Evolutionary conservation across 2,797 vertebrate species (phyloP), one percentile per base, ranked within the genome.

Genomic region (Apodemus agrarius): DNA sequence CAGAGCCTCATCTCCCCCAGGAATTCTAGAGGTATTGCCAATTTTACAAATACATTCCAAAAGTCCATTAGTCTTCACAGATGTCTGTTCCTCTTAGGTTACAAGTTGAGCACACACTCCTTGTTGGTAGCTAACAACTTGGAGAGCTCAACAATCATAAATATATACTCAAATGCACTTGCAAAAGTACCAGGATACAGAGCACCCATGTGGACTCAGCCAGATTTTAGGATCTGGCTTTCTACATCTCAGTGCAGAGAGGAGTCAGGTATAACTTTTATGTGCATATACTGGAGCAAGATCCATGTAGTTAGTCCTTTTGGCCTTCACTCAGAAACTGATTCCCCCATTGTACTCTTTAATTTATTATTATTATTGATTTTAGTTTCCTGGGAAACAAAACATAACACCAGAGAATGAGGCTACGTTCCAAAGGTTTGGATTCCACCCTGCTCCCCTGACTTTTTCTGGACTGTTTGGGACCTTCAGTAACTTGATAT

Each of bases 331-430:
- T 93, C 67, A 46, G 78, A 96, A 97, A 54, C 37, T 21, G 57
- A 57, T 65, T 92, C 67, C 31, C n/a, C 54, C 22, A 22, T 4
- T 80, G 52, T 24, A 59, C 37, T 2, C 49, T 61, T 88, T 89
- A 84, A 49, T 69, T 96, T 78, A 72, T 59, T 84, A 88, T 81
- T 82, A 82, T 88, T 95, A 95, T 22, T 96, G 89, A 97, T 97
- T 96, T 96, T 69, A 49, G 65, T 94, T 97, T 96, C 95, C 85
- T 94, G 75, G 93, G 95, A 96, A 96, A 96, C 93, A 96, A 95
- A 88, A 84, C 65, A 37, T 40, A 85, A 75, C 52, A 88, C 76
- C 82, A 93, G 75, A 93, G 87, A 89, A 63, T 0, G 21, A 91
- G 57, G 89, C 74, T 93, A 72, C 31, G 63, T 92, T 90, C 95